phyloP scores from a whole-genome alignment of 1,140 invertebrate genomes.

The Halesus radiatus region DNA sequence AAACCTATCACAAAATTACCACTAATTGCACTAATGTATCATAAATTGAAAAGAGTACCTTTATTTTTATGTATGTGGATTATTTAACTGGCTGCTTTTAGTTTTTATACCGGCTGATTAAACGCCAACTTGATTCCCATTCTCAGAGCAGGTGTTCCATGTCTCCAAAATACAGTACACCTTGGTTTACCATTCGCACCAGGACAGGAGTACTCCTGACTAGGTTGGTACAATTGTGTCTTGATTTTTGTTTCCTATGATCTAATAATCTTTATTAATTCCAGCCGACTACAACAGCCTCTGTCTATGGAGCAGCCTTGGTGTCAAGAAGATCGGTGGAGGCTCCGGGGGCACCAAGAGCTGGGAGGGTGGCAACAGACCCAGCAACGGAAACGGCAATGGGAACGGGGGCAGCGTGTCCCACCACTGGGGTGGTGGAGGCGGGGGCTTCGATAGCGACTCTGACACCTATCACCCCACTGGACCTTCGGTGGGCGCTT shows the following conservation, averaged over 20 bases:
- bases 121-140: too few species aligned
- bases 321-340: conserved; percentile 26
- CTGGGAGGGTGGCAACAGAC: conserved; percentile 36
- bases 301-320: conserved; percentile 50
- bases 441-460: conserved; percentile 26
- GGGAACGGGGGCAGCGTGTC: conserved; percentile 47
- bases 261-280: conserved; percentile 13
- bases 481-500: conserved; percentile 59
- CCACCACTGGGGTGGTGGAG: conserved; percentile 10
- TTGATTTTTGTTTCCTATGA: too few species aligned
- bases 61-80: too few species aligned
- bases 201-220: too few species aligned
- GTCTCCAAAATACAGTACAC: too few species aligned
- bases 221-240: conserved; percentile 14
- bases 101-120: too few species aligned
- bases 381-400: conserved; percentile 1
- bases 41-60: too few species aligned
- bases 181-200: too few species aligned
- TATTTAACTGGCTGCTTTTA: too few species aligned
- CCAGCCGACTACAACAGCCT: conserved; percentile 53
- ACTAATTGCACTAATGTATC: too few species aligned
- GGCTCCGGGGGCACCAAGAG: conserved; percentile 59
- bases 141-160: too few species aligned
- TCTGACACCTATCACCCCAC: conserved; percentile 26
- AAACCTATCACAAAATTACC: too few species aligned